Conservation (phyloP, 1,140 invertebrate genomes). For the Telenomus remus region DNA sequence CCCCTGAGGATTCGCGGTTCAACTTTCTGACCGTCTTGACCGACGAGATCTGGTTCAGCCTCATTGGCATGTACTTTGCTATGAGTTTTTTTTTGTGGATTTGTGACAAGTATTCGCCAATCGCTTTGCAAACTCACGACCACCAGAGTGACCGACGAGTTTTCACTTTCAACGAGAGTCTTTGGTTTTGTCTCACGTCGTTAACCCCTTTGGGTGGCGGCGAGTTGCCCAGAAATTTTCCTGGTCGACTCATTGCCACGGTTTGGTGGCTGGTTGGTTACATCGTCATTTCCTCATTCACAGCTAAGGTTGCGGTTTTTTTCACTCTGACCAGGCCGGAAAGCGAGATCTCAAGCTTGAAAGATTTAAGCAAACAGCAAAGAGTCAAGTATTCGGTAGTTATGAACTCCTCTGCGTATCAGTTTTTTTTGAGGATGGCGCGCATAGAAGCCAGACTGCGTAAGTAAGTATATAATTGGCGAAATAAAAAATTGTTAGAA, state of each 20-base stretch:
- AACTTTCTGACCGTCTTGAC: constrained; percentile 98
- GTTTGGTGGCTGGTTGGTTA: constrained; percentile 99
- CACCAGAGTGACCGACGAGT: constrained; percentile 95
- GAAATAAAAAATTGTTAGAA: no score
- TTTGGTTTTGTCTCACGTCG: constrained; percentile 99
- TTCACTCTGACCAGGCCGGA: constrained; percentile 94
- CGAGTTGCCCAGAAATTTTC: constrained; percentile 96
- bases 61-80: constrained; percentile 95
- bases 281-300: constrained; percentile 98
- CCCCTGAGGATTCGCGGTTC: constrained; percentile 90
- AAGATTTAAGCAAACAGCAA: constrained; percentile 95
- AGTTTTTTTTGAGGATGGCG: constrained; percentile 97
- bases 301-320: constrained; percentile 96
- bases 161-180: constrained; percentile 96
- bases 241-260: constrained; percentile 92
- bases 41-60: constrained; percentile 96
- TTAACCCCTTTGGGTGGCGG: constrained; percentile 96
- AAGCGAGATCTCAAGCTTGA: constrained; percentile 92
- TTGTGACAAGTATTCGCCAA: constrained; percentile 97
- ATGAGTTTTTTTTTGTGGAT: constrained; percentile 96
- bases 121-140: constrained; percentile 96
- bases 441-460: constrained; percentile 96
- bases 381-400: constrained; percentile 95
- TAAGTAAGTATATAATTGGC: no score
- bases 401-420: constrained; percentile 89